phyloP scores from a whole-genome alignment of 1,140 invertebrate species.

The Drosophila simulans region DNA sequence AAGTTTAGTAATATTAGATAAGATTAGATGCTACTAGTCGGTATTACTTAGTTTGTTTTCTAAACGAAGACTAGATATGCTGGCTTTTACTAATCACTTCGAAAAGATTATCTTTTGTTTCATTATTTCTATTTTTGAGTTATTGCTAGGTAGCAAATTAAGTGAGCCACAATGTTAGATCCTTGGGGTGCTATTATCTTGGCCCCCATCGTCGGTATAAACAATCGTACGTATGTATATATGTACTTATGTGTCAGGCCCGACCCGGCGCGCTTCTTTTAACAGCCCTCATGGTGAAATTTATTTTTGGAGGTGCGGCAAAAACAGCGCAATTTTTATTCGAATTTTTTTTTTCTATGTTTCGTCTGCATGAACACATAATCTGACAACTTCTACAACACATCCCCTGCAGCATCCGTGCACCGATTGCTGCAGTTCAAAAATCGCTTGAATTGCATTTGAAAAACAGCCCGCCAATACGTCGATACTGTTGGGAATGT shows the following conservation, averaged over 20 bases:
- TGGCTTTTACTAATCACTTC: no score
- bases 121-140: no score
- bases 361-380: conserved; percentile 67
- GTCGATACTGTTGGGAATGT: conserved; percentile 9
- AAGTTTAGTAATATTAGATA: not conserved
- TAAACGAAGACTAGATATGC: no score
- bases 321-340: conserved; percentile 76
- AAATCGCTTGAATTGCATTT: conserved; percentile 22
- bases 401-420: conserved; percentile 2
- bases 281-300: conserved; percentile 66
- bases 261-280: conserved; percentile 63
- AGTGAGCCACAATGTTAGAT: not conserved
- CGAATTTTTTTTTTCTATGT: conserved; percentile 68
- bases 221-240: conserved; percentile 5
- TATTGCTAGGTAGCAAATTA: no score
- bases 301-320: conserved; percentile 78
- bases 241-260: conserved; percentile 21
- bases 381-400: conserved; percentile 63
- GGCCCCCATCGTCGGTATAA: conserved; percentile 10
- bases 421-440: conserved; percentile 31
- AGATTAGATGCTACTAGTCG: not conserved
- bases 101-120: no score
- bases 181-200: not conserved
- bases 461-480: conserved; percentile 15
- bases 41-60: no score